A percentile compares a stretch with the other conserved stretches of the same genome.
phyloP scores from a whole-genome alignment of 2,113 vertebrate species.

The Cyanoliseus patagonus region DNA sequence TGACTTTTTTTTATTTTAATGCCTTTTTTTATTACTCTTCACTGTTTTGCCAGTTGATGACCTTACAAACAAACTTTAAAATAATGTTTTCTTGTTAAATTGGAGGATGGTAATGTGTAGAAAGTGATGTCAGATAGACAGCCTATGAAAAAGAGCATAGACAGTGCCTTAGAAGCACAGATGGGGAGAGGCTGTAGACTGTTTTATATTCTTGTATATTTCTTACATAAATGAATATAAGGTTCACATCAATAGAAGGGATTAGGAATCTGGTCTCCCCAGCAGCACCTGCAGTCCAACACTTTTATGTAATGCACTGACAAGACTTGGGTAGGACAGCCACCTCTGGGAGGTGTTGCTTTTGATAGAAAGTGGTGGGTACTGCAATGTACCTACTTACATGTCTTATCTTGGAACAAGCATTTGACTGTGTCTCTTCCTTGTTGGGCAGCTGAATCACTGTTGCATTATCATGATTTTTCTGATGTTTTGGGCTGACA shows the following conservation, averaged over 20 bases:
- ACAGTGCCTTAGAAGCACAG: neutral
- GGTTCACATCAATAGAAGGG: neutral
- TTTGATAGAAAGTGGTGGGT: neutral
- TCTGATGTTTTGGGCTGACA: neutral
- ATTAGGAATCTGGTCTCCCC: neutral
- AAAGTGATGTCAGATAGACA: neutral
- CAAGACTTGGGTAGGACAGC: neutral
- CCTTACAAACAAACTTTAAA: neutral
- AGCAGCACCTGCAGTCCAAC: neutral
- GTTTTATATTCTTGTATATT: neutral
- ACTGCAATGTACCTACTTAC: neutral
- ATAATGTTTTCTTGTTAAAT: neutral
- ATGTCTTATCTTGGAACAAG: neutral
- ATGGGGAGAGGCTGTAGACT: neutral
- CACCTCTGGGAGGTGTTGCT: neutral
- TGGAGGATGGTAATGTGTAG: neutral
- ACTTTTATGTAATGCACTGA: neutral
- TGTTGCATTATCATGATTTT: neutral
- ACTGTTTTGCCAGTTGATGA: neutral
- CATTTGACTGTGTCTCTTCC: neutral
- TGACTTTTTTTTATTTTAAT: neutral
- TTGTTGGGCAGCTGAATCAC: neutral
- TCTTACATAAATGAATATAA: accelerated
- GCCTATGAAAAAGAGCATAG: neutral
- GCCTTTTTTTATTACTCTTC: neutral